phyloP scores from a whole-genome alignment of 2,797 vertebrate species.

The Sebastes minor region DNA sequence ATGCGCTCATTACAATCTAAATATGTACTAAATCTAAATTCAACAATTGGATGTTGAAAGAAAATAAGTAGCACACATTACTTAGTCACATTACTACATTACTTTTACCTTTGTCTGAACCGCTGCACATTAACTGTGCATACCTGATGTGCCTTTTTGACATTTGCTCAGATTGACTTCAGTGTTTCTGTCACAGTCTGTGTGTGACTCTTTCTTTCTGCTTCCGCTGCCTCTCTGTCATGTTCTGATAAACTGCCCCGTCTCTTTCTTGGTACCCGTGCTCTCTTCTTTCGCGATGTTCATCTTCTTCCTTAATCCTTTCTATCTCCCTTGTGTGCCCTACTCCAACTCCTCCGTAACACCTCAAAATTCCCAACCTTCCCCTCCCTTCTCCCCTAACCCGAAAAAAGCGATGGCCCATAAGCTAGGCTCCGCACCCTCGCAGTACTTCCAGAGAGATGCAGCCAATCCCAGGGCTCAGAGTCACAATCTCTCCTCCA shows the following conservation, averaged over 20 bases:
- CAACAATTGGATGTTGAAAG: background rate
- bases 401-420: slow-evolving; percentile 75
- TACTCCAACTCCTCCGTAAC: slow-evolving; percentile 50
- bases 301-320: slow-evolving; percentile 65
- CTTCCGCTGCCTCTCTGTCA: slow-evolving; percentile 32
- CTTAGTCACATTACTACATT: background rate
- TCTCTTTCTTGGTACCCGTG: slow-evolving; percentile 52
- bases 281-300: slow-evolving; percentile 62
- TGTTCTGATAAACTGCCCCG: slow-evolving; percentile 55
- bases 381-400: slow-evolving; percentile 12
- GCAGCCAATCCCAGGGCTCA: slow-evolving; percentile 81
- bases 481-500: slow-evolving; percentile 81
- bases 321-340: slow-evolving; percentile 63
- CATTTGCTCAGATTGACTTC: slow-evolving; percentile 25
- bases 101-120: background rate
- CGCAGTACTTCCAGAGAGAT: slow-evolving; percentile 86
- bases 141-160: slow-evolving; percentile 8
- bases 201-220: slow-evolving; percentile 35
- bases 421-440: slow-evolving; percentile 83
- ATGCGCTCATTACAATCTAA: background rate
- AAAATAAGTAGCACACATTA: background rate
- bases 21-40: background rate
- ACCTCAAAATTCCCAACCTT: slow-evolving; percentile 49
- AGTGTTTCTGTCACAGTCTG: slow-evolving; percentile 42
- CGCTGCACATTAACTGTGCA: slow-evolving; percentile 1